These are phyloP conservation scores for Oscarella lobularis DNA, from an alignment of 37 sponge, comb jelly and placozoan genomes.

Conservation along the genomic window DNA sequence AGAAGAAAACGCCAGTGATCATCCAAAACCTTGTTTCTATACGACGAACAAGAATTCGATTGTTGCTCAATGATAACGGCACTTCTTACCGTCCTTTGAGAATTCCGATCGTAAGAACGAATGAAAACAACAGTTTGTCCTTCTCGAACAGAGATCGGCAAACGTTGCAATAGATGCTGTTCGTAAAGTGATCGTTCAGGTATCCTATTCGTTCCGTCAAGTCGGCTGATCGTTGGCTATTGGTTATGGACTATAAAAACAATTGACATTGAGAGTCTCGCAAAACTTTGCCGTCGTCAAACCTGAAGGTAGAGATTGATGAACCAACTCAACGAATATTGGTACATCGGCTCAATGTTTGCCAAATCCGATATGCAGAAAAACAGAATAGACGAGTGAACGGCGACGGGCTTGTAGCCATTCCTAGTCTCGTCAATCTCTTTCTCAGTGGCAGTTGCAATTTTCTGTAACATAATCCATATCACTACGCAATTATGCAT, in stretches of 20 bases:
- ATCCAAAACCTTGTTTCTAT: constrained; percentile 78
- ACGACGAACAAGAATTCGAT: neutral
- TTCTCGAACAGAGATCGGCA: constrained; percentile 97
- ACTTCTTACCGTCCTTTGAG: constrained; percentile 52
- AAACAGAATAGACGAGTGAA: constrained; percentile 88
- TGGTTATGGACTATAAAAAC: constrained; percentile 60
- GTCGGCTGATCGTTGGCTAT: constrained; percentile 66
- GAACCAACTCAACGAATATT: constrained; percentile 91
- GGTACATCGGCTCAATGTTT: constrained; percentile 98
- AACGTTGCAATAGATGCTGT: constrained; percentile 92
- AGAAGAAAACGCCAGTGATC: constrained; percentile 89
- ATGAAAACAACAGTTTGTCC: constrained; percentile 94
- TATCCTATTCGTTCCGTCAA: constrained; percentile 64
- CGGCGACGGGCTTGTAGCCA: constrained; percentile 89
- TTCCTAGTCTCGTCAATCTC: constrained; percentile 95
- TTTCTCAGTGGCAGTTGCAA: constrained; percentile 81
- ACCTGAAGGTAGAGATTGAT: constrained; percentile 87
- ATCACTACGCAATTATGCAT: neutral
- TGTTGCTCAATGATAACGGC: neutral
- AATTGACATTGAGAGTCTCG: neutral
- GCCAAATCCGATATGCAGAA: constrained; percentile 97
- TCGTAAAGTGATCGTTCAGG: constrained; percentile 96
- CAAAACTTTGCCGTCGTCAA: neutral
- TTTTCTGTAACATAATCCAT: constrained; percentile 26
- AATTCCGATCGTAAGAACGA: constrained; percentile 76